phyloP scores from a whole-genome alignment of 1,140 invertebrate genomes.

The Drosophila ohnishii region DNA sequence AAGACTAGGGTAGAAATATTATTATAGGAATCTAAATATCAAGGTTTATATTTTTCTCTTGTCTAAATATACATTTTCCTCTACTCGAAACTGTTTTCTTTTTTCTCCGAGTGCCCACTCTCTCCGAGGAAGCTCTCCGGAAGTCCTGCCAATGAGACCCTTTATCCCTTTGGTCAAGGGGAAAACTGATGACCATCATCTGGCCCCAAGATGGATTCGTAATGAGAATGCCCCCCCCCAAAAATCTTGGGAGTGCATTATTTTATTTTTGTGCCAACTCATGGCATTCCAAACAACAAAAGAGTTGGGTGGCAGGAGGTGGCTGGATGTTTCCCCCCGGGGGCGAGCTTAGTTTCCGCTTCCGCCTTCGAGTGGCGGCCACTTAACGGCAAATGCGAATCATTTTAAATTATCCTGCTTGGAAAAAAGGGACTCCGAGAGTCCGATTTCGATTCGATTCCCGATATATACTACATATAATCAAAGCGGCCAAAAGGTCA shows the following conservation, averaged over 20 bases:
- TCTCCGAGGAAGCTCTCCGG: neutral
- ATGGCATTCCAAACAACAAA: slow-evolving; percentile 24
- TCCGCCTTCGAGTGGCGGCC: slow-evolving; percentile 49
- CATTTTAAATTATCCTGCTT: slow-evolving; percentile 71
- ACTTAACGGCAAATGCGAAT: slow-evolving; percentile 77
- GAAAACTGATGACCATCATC: slow-evolving; percentile 51
- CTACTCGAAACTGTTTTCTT: neutral
- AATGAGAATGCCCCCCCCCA: slow-evolving; percentile 45
- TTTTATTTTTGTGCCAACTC: slow-evolving; percentile 46
- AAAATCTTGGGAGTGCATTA: slow-evolving; percentile 42
- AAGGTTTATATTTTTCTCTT: neutral
- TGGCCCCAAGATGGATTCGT: slow-evolving; percentile 40
- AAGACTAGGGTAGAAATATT: neutral
- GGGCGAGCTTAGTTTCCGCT: slow-evolving; percentile 30
- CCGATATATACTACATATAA: slow-evolving; percentile 11
- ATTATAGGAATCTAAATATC: neutral
- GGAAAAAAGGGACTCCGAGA: slow-evolving; percentile 28
- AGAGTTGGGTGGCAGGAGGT: neutral
- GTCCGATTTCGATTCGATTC: slow-evolving; percentile 30
- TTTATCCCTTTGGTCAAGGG: slow-evolving; percentile 21
- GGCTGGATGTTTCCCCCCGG: slow-evolving; percentile 20
- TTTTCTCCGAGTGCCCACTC: too few relatives aligned
- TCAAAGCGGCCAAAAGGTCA: slow-evolving; percentile 60
- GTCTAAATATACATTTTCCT: slow-evolving; percentile 4
- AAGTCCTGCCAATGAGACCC: slow-evolving; percentile 20